phyloP scores from a whole-genome alignment of 1,140 invertebrate species.

The Papilio aristodemus region DNA sequence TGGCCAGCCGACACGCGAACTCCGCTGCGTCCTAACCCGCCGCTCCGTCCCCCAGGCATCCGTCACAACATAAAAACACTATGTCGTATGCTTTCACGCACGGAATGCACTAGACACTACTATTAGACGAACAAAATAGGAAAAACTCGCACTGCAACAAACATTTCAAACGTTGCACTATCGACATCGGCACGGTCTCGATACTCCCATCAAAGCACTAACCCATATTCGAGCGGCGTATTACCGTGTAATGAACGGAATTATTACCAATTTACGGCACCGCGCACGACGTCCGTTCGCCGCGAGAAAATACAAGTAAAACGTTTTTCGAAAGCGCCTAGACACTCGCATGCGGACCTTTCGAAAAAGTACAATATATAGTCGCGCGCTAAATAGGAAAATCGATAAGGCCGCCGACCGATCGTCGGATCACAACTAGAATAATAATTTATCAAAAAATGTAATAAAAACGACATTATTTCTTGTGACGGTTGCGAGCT shows the following conservation, averaged over 20 bases:
- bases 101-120: conserved; percentile 72
- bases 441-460: conserved; percentile 81
- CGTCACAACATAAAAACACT: conserved; percentile 67
- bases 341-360: conserved; percentile 64
- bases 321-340: conserved; percentile 77
- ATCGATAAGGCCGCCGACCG: conserved; percentile 71
- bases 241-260: conserved; percentile 76
- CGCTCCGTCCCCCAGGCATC: conserved; percentile 41
- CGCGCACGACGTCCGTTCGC: conserved; percentile 69
- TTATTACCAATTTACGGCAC: conserved; percentile 77
- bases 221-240: conserved; percentile 74
- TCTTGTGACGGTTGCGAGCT: conserved; percentile 73
- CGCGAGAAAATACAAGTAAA: conserved; percentile 71
- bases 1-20: neutral
- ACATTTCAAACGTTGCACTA: conserved; percentile 42
- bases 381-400: conserved; percentile 74
- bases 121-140: conserved; percentile 68
- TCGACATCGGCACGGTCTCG: conserved; percentile 31
- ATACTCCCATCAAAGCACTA: conserved; percentile 51
- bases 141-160: conserved; percentile 54
- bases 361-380: conserved; percentile 74
- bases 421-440: conserved; percentile 70
- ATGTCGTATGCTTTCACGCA: conserved; percentile 71
- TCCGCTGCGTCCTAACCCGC: conserved; percentile 13
- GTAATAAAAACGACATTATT: conserved; percentile 81